phyloP scores from a whole-genome alignment of 2,888 invertebrate genomes.

The Keiferia lycopersicella region DNA sequence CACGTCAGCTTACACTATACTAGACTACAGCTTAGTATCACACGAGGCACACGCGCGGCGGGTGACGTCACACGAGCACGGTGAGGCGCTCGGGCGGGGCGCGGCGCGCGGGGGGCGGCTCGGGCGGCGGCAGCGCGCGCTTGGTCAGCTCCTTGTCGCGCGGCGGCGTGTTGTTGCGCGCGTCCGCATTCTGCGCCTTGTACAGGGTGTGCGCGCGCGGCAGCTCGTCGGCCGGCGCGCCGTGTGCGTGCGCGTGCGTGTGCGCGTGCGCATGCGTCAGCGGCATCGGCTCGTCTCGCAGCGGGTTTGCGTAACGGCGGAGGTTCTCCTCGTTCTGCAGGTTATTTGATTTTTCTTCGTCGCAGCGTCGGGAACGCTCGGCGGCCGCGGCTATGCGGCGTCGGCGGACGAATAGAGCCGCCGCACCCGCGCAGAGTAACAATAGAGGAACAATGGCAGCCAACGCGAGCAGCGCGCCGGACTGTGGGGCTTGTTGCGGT shows the following conservation, averaged over 20 bases:
- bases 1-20: conserved; percentile 18
- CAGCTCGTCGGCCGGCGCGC: conserved; percentile 75
- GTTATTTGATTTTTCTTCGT: conserved; percentile 95
- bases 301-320: conserved; percentile 89
- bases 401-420: conserved; percentile 43
- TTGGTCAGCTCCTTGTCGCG: conserved; percentile 89
- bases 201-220: conserved; percentile 85
- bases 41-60: conserved; percentile 2
- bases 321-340: conserved; percentile 95
- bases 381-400: conserved; percentile 70
- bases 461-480: conserved; percentile 51
- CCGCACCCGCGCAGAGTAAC: conserved; percentile 63
- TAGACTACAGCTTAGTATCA: conserved; percentile 17
- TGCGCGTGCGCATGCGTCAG: conserved; percentile 44
- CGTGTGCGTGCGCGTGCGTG: conserved; percentile 60
- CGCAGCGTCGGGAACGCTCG: conserved; percentile 84
- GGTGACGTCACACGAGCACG: conserved; percentile 61
- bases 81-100: conserved; percentile 71
- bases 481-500: conserved; percentile 85
- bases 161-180: conserved; percentile 90
- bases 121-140: conserved; percentile 81
- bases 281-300: conserved; percentile 82
- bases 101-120: conserved; percentile 57
- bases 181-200: conserved; percentile 92
- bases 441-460: conserved; percentile 39